Base-by-base conservation (phyloP, 2,797 vertebrate species). In the Rhinella marina region DNA sequence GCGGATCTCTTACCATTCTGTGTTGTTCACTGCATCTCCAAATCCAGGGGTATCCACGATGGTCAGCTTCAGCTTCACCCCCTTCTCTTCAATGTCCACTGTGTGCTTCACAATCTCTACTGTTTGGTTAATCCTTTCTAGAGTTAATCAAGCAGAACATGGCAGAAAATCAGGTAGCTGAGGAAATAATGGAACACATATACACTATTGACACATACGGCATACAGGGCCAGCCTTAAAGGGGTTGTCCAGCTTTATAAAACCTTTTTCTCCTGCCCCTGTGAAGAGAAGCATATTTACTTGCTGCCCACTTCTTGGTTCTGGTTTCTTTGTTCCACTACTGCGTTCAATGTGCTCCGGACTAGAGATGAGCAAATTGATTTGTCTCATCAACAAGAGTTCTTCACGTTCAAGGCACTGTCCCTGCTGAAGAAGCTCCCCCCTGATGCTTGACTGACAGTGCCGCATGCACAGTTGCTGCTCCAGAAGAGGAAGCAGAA, bases 31-130 rank as follows among this genome's bases (percentile, higher is more conserved):
- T 0, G 98, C 98, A n/a, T 99, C 98, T 92, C 98, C 98, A 16
- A 99, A 99, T 29, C 98, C 98, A 0, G 98, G 98, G 0, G 98
- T 99, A 95, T 99, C 98, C 27, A 99, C 98, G 66, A 99, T 99
- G 89, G 98, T 99, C 89, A 99, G 94, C 90, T 99, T 99, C 90
- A 99, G 95, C 91, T 99, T 99, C 59, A 99, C 98, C 2, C 98
- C 98, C 91, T 99, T 99, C 94, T 99, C 98, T 88, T 99, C 98
- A 0, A 99, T 99, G 94, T 99, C 98, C 72, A 99, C 98, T 0
- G 98, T 99, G 91, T 99, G 98, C 90, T 99, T 99, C 91, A 98
- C 95, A 75, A 99, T 99, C 94, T 99, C 98, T 41, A 99, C 98
- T 0, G 98, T 99, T 88, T 99, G 98, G 92, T 93, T 98, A 90